These are phyloP conservation scores for Pristionchus fissidentatus DNA, from an alignment of 2,888 invertebrate genomes.

Conservation along the genomic window DNA sequence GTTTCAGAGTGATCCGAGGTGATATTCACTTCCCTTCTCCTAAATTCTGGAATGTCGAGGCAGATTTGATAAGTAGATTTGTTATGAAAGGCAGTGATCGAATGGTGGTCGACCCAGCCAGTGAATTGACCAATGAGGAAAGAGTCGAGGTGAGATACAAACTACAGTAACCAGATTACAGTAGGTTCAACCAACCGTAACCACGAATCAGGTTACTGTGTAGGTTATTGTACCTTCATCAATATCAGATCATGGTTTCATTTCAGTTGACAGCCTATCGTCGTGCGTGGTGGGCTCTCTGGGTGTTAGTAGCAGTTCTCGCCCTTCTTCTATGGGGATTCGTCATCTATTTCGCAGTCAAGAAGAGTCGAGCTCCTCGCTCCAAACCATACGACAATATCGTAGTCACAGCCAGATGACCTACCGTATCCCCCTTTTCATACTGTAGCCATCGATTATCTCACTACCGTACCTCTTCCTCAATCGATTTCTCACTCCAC, in stretches of 20 bases:
- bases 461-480: conserved; percentile 15
- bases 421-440: not conserved
- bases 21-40: conserved; percentile 72
- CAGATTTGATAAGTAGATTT: conserved; percentile 61
- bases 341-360: conserved; percentile 67
- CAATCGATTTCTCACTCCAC: not conserved
- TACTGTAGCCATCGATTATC: no score
- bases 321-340: conserved; percentile 70
- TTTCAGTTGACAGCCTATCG: conserved; percentile 69
- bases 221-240: no score
- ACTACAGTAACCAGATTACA: not conserved
- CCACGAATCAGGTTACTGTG: no score
- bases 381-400: conserved; percentile 72
- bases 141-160: conserved; percentile 61
- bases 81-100: conserved; percentile 58
- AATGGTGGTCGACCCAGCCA: conserved; percentile 58
- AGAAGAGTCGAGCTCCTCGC: conserved; percentile 63
- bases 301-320: conserved; percentile 72
- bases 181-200: not conserved
- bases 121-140: conserved; percentile 69
- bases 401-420: conserved; percentile 55
- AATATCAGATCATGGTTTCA: not conserved
- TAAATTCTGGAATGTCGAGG: conserved; percentile 74
- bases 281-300: conserved; percentile 74
- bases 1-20: conserved; percentile 65